A percentile compares a stretch with the other conserved stretches of the same genome.
Conservation (phyloP, 2,888 invertebrate species). For the Conomelus anceps region DNA sequence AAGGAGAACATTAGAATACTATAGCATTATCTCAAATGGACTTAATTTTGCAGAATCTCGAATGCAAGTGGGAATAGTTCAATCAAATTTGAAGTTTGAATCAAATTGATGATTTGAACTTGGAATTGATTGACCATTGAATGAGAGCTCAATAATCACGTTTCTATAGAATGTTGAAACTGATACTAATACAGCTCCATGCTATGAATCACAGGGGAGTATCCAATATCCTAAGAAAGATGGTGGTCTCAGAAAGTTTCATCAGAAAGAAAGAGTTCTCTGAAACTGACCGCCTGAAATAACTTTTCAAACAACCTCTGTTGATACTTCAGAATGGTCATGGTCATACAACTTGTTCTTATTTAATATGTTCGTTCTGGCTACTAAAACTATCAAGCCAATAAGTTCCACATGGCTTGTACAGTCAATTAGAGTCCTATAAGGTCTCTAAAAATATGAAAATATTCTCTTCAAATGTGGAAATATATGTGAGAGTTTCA, state of each 20-base stretch:
- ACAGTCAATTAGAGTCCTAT: no score
- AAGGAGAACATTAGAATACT: no score
- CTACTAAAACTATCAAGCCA: neutral
- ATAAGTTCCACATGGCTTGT: no score
- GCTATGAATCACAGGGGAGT: neutral
- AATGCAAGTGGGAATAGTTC: neutral
- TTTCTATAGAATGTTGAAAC: neutral
- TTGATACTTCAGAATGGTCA: neutral
- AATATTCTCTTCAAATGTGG: no score
- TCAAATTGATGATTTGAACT: no score
- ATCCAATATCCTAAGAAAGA: neutral
- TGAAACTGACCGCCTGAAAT: neutral
- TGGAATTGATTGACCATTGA: no score
- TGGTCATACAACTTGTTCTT: neutral
- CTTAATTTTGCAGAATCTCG: no score
- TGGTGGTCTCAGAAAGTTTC: neutral
- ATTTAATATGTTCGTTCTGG: neutral
- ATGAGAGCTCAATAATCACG: neutral
- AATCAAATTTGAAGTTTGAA: neutral
- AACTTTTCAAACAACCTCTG: neutral
- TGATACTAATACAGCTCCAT: neutral
- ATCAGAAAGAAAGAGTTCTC: no score
- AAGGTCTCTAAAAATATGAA: no score
- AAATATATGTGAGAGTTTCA: no score
- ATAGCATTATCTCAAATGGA: no score